Conservation (phyloP, 2,113 vertebrate genomes). For the Ptilorrhoa leucosticta region DNA sequence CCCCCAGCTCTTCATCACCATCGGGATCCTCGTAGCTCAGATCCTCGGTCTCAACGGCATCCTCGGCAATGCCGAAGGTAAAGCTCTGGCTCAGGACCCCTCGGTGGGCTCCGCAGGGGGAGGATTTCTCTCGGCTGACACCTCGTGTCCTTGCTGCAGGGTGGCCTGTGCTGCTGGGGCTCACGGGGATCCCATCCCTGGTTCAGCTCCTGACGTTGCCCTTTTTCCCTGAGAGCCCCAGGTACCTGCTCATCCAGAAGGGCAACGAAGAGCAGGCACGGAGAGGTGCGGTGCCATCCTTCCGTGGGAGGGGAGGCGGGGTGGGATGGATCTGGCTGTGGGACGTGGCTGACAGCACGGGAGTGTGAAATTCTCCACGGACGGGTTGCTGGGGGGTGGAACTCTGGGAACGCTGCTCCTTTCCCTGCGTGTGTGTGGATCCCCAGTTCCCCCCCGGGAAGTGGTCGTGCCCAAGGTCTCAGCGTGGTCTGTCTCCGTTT, state of each 20-base stretch:
- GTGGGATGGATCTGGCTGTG: background rate
- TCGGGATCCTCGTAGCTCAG: slow-evolving; percentile 89
- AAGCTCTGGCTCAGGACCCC: background rate
- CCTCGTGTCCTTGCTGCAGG: slow-evolving; percentile 61
- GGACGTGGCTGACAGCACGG: background rate
- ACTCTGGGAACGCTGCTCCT: background rate
- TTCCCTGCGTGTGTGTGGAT: background rate
- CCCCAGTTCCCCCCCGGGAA: background rate
- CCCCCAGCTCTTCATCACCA: slow-evolving; percentile 89
- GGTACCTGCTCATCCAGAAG: slow-evolving; percentile 87
- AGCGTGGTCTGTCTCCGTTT: accelerated
- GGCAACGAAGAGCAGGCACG: slow-evolving; percentile 72
- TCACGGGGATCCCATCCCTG: slow-evolving; percentile 84
- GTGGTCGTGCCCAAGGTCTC: background rate
- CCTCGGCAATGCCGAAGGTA: slow-evolving; percentile 81
- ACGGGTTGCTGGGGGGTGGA: accelerated
- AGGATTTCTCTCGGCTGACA: background rate
- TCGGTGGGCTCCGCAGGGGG: background rate
- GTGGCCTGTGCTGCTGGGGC: slow-evolving; percentile 85
- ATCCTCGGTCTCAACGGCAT: slow-evolving; percentile 80
- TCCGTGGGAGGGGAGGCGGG: background rate
- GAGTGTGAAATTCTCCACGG: background rate
- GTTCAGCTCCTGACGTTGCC: slow-evolving; percentile 84
- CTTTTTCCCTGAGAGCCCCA: slow-evolving; percentile 89
- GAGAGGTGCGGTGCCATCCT: slow-evolving; percentile 57